Evolutionary conservation across 2,797 vertebrate species (phyloP).

Genomic region (Alcedo atthis): DNA sequence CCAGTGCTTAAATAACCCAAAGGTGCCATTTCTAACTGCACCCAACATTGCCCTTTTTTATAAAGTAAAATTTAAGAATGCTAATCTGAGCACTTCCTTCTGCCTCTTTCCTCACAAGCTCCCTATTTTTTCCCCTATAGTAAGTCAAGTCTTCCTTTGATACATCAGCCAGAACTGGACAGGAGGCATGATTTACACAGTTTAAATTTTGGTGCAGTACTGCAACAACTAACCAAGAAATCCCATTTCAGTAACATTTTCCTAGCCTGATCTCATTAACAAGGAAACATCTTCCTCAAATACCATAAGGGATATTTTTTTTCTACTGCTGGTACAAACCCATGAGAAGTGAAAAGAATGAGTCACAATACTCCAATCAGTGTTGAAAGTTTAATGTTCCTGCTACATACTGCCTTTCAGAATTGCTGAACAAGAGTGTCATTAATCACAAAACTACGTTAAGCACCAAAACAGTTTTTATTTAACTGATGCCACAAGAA

Average conservation of each 20-base stretch:
- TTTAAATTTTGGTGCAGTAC: background rate
- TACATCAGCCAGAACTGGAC: background rate
- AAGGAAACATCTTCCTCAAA: background rate
- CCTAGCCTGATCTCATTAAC: background rate
- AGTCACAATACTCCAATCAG: constrained; percentile 24
- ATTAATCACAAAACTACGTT: background rate
- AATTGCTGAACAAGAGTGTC: constrained; percentile 13
- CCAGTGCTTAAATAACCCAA: background rate
- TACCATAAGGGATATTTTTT: background rate
- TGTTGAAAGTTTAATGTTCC: constrained; percentile 52
- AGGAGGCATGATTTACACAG: background rate
- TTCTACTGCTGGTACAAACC: background rate
- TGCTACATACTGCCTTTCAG: constrained; percentile 50
- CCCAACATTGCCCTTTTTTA: background rate
- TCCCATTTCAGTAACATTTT: background rate
- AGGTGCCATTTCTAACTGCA: background rate
- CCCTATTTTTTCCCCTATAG: background rate
- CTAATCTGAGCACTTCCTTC: background rate
- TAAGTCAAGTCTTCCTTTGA: background rate
- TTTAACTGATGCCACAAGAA: background rate
- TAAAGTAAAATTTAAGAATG: background rate
- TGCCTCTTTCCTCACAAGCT: background rate
- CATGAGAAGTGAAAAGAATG: constrained; percentile 5
- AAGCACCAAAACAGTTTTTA: constrained; percentile 38
- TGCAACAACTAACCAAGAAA: background rate